phyloP scores from a whole-genome alignment of 1,140 invertebrate species.

The Bombus affinis region DNA sequence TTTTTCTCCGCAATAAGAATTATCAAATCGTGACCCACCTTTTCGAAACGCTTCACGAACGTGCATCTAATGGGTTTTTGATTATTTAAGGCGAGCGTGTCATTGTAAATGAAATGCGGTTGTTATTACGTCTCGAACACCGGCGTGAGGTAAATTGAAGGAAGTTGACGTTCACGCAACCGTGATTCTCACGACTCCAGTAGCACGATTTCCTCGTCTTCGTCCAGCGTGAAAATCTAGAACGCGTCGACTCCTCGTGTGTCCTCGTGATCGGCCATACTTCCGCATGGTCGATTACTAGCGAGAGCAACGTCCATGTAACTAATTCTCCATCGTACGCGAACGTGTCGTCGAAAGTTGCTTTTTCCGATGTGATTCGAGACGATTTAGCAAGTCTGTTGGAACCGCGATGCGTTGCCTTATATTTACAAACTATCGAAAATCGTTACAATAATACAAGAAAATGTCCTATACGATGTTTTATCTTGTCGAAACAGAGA shows the following conservation, averaged over 20 bases:
- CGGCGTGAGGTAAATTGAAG: conserved; percentile 38
- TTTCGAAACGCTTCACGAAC: not conserved
- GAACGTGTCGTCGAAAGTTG: not conserved
- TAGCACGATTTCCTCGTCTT: conserved; percentile 42
- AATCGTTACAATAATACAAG: not conserved
- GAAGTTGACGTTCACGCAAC: conserved; percentile 49
- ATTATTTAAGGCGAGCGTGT: not conserved
- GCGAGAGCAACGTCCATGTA: conserved; percentile 17
- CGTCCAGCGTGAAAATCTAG: conserved; percentile 32
- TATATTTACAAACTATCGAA: not conserved
- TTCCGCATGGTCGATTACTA: conserved; percentile 23
- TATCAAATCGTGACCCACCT: not conserved
- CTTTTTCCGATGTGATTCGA: not conserved
- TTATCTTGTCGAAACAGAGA: no score
- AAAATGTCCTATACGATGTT: not conserved
- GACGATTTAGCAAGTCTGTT: accelerated
- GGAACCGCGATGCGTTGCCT: not conserved
- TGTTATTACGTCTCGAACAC: not conserved
- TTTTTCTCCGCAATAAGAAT: not conserved
- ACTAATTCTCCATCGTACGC: not conserved
- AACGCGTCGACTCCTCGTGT: not conserved
- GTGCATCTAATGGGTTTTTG: conserved; percentile 19
- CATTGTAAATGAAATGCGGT: not conserved
- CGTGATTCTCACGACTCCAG: conserved; percentile 24
- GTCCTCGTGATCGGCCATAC: not conserved